Evolutionary conservation across 2,888 invertebrate species (phyloP).

Genomic region (Aplocera efformata): DNA sequence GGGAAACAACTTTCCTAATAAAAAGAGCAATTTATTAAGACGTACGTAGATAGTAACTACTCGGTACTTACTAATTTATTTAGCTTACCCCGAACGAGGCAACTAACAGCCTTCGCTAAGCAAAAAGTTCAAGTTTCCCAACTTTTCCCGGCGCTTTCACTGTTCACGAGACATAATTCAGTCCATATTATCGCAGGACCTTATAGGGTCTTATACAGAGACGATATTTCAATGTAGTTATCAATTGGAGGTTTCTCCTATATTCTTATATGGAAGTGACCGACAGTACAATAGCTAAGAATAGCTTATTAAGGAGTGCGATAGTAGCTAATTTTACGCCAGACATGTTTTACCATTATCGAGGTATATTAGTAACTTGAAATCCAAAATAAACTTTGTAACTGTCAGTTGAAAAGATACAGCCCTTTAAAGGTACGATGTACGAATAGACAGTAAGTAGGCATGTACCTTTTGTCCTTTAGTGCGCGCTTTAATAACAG

Average conservation of each 20-base stretch:
- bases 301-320: conserved; percentile 13
- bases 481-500: too few species aligned
- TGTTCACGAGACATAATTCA: conserved; percentile 6
- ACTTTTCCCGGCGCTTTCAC: conserved; percentile 24
- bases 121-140: conserved; percentile 29
- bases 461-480: too few species aligned
- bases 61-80: conserved; percentile 25
- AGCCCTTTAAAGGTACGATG: too few species aligned
- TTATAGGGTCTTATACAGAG: neutral
- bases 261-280: conserved; percentile 26
- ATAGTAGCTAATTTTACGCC: conserved; percentile 16
- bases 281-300: conserved; percentile 30
- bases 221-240: conserved; percentile 1
- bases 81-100: conserved; percentile 21
- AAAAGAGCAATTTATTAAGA: conserved; percentile 14
- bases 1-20: conserved; percentile 15
- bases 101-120: conserved; percentile 28
- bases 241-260: conserved; percentile 4
- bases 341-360: too few species aligned
- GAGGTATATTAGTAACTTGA: too few species aligned
- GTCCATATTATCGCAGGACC: conserved; percentile 1
- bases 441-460: too few species aligned
- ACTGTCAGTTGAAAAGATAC: too few species aligned
- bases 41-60: conserved; percentile 7
- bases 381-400: too few species aligned